phyloP scores from a whole-genome alignment of 2,888 invertebrate genomes.

The Mythimna albipuncta region DNA sequence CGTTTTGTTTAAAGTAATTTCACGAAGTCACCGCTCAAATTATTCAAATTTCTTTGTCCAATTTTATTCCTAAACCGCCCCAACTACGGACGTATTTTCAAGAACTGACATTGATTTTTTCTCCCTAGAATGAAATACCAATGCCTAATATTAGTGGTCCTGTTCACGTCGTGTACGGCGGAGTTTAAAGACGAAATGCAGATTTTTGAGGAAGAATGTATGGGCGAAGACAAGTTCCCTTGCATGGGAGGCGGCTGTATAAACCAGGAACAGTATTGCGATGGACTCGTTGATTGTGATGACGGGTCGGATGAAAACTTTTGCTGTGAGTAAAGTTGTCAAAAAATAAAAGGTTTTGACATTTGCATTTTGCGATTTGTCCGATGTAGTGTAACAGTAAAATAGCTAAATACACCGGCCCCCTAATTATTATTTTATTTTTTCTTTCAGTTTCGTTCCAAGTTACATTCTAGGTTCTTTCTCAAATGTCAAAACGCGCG shows the following conservation, averaged over 20 bases:
- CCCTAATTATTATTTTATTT: no score
- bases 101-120: background rate
- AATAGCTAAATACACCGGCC: no score
- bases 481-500: no score
- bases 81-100: background rate
- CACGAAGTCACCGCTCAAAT: no score
- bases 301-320: conserved; percentile 91
- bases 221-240: conserved; percentile 75
- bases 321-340: conserved; percentile 76
- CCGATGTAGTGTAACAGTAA: no score
- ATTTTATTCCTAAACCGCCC: background rate
- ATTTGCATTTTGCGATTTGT: no score
- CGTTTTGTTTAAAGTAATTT: no score
- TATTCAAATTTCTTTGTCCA: no score
- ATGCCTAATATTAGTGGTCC: conserved; percentile 55
- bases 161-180: conserved; percentile 64
- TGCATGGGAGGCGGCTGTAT: conserved; percentile 89
- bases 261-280: conserved; percentile 89
- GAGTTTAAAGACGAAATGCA: conserved; percentile 78
- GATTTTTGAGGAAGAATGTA: conserved; percentile 73
- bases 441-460: no score
- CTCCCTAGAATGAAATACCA: conserved; percentile 41
- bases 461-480: no score
- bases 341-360: no score
- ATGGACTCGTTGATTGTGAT: conserved; percentile 90